These are phyloP conservation scores for Cinclus mexicanus DNA, from an alignment of 2,113 vertebrate genomes.

Conservation along the genomic window DNA sequence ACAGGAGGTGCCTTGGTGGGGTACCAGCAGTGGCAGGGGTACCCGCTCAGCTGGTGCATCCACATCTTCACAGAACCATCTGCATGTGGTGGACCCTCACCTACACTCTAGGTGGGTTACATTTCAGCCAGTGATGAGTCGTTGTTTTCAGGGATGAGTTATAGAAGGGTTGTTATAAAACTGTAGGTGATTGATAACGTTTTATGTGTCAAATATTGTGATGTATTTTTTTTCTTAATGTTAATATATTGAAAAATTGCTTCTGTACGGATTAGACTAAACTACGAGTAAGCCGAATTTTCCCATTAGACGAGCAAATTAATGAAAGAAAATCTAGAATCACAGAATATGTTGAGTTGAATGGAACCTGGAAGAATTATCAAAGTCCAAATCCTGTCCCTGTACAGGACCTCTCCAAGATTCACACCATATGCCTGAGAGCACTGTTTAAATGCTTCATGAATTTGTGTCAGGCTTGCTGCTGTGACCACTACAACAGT, in stretches of 20 bases:
- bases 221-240: not conserved
- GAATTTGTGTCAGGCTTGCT: not conserved
- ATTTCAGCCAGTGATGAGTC: not conserved
- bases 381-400: not conserved
- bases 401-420: not conserved
- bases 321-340: not conserved
- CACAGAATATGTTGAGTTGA: not conserved
- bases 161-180: not conserved
- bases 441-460: not conserved
- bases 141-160: not conserved
- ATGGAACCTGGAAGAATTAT: not conserved
- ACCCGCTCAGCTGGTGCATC: not conserved
- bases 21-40: not conserved
- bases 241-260: not conserved
- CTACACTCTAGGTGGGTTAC: no score
- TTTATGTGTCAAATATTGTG: not conserved
- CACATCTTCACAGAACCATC: not conserved
- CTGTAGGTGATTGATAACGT: not conserved
- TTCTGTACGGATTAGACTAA: not conserved
- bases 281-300: not conserved
- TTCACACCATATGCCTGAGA: not conserved
- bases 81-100: not conserved
- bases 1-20: not conserved
- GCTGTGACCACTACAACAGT: no score
- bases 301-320: not conserved